Base-by-base conservation (phyloP, 2,113 vertebrate genomes). In the Leptodactylus fuscus region DNA sequence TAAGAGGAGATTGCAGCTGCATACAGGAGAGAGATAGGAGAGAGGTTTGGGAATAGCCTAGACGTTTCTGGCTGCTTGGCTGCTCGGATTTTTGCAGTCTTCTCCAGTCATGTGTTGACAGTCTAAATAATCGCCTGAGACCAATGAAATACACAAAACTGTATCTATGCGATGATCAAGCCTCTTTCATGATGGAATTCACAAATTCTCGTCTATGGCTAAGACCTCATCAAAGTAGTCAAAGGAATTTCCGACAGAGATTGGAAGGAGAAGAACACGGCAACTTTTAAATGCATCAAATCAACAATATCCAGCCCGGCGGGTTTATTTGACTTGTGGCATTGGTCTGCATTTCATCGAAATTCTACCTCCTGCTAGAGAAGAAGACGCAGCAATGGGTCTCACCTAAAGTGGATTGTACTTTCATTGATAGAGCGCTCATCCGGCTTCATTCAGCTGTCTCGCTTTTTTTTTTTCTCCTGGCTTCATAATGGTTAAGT, bases 141-240 rank as follows among this genome's bases (percentile, higher is more conserved):
- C 86, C 88, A 86, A 91, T 81, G 81, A 91, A 92, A 91, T 88
- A 92, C 91, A 91, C 93, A 87, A 89, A 93, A 91, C 88, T 89
- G 90, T 94, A 93, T 92, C 93, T 93, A 90, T 92, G 93, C 88
- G 89, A 89, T 86, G 70, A 85, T 87, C 87, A 86, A 5, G 73
- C 83, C 27, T 41, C 58, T 76, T 44, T 76, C 79, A 78, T 62
- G 44, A 85, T 89, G 87, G 90, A 87, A 79, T 82, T 87, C 88
- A 83, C 89, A 48, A 87, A 88, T 89, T 89, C 79, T 58, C 65
- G 87, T 88, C 86, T 87, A 75, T 82, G 86, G 87, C 82, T 34
- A 5, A 81, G 84, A 79, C 88, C 87, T 27, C 55, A 58, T 86
- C 62, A 84, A 81, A 81, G 41, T 80, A 70, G 44, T 53, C 34